These are phyloP conservation scores for Scartelaos histophorus DNA, from an alignment of 2,113 vertebrate species.

Conservation along the genomic window DNA sequence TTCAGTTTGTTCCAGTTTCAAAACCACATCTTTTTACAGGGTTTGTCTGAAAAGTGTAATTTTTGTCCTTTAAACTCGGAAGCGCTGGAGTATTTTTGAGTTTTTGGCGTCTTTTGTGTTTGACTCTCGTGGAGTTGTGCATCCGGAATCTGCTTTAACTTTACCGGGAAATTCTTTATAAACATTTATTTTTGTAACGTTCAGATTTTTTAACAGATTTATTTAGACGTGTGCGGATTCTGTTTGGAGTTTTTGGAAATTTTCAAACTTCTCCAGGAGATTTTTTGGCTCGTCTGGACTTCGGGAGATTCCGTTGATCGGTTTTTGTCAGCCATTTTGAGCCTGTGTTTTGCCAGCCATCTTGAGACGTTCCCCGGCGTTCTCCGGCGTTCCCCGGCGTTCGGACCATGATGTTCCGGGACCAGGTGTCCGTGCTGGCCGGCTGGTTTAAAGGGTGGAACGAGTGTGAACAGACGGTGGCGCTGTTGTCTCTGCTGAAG, in stretches of 20 bases:
- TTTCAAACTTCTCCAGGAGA: background rate
- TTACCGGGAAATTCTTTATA: background rate
- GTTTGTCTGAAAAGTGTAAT: background rate
- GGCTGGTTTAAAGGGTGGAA: slow-evolving; percentile 99
- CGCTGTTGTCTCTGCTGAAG: slow-evolving; percentile 93
- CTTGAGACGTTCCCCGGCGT: background rate
- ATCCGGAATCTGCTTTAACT: no score
- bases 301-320: background rate
- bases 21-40: background rate
- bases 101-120: background rate
- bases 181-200: background rate
- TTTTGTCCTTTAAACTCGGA: background rate
- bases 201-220: background rate
- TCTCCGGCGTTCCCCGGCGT: background rate
- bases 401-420: slow-evolving; percentile 99
- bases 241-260: background rate
- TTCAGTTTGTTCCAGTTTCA: background rate
- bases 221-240: background rate
- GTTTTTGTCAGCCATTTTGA: background rate
- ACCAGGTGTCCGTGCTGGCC: slow-evolving; percentile 96
- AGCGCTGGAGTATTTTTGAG: background rate
- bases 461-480: slow-evolving; percentile 98
- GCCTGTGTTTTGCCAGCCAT: no score
- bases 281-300: background rate
- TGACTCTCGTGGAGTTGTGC: slow-evolving; percentile 12